Evolutionary conservation across 1,140 invertebrate species (phyloP).

Genomic region (Scaptomyza montana): DNA sequence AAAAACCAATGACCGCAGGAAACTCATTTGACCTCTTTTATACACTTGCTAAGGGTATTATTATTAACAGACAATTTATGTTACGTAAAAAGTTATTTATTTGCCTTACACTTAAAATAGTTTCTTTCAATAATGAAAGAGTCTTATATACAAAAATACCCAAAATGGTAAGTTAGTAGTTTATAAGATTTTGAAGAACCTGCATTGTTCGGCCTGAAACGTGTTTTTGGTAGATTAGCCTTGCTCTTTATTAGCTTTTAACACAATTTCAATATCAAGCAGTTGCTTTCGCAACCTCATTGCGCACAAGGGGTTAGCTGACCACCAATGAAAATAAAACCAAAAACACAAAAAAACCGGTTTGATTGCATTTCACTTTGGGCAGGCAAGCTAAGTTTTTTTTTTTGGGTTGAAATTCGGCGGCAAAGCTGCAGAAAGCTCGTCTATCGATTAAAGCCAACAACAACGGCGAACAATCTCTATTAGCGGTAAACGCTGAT

Average conservation of each 20-base stretch:
- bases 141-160: too few species aligned
- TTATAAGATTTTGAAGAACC: neutral
- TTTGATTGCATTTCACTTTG: constrained; percentile 70
- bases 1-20: neutral
- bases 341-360: constrained; percentile 44
- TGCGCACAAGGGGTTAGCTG: constrained; percentile 61
- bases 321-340: neutral
- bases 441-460: constrained; percentile 40
- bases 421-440: constrained; percentile 59
- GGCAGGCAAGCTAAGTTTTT: constrained; percentile 28
- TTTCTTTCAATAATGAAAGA: too few species aligned
- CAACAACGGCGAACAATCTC: neutral
- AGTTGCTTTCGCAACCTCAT: constrained; percentile 52
- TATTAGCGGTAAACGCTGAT: constrained; percentile 24
- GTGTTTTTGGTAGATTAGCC: constrained; percentile 43
- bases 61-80: neutral
- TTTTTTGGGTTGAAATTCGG: constrained; percentile 44
- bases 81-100: too few species aligned
- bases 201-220: neutral
- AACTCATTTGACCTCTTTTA: constrained; percentile 10
- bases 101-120: too few species aligned
- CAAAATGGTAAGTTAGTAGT: too few species aligned
- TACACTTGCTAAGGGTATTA: neutral
- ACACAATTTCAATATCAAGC: constrained; percentile 63
- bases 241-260: constrained; percentile 50